A percentile compares a stretch with the other conserved stretches of the same genome.
Evolutionary conservation across 2,113 vertebrate genomes (phyloP).

Genomic region (Rhabdornis inornatus): DNA sequence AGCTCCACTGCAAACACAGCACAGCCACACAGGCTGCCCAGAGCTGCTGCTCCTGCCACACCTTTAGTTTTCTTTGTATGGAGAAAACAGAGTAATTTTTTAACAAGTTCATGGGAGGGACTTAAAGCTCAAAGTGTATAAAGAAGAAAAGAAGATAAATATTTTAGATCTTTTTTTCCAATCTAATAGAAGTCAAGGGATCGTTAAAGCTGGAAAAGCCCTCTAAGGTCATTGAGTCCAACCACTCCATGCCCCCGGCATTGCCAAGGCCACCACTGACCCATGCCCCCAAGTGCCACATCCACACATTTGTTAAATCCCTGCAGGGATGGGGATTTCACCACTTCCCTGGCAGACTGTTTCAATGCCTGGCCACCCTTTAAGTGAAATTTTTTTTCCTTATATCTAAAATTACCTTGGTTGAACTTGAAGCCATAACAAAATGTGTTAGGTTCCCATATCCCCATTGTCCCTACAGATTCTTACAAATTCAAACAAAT

Average conservation of each 20-base stretch:
- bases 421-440: neutral
- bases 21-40: neutral
- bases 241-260: neutral
- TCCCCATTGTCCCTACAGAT: neutral
- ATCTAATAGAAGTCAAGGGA: neutral
- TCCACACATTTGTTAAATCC: neutral
- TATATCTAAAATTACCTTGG: neutral
- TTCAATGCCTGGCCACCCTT: neutral
- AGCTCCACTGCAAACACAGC: neutral
- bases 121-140: neutral
- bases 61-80: neutral
- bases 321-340: neutral
- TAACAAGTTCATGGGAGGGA: neutral
- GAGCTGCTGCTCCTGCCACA: fast-evolving
- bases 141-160: neutral
- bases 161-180: neutral
- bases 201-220: neutral
- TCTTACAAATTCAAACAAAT: too few species aligned
- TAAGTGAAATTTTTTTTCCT: neutral
- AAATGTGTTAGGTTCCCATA: neutral
- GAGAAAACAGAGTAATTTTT: neutral
- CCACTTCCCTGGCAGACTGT: neutral
- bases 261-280: neutral
- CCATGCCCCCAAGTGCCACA: neutral
- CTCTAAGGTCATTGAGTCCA: neutral